Conservation (phyloP, 2,797 vertebrate genomes). For the Chelidonichthys spinosus region DNA sequence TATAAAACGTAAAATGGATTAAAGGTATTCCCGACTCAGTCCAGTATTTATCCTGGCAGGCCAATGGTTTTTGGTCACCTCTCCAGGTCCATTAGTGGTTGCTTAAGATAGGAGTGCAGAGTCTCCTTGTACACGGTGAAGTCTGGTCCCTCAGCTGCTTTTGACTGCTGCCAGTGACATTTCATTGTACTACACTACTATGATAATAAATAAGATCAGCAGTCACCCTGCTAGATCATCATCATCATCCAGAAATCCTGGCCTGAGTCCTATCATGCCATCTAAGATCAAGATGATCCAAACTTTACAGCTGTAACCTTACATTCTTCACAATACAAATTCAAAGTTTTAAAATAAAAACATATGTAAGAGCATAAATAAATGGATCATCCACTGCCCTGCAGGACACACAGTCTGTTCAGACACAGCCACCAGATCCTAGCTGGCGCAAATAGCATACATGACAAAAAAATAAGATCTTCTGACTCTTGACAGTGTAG, state of each 20-base stretch:
- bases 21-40: conserved; percentile 15
- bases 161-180: background rate
- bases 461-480: conserved; percentile 20
- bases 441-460: conserved; percentile 43
- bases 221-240: conserved; percentile 19
- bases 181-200: background rate
- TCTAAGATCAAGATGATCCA: conserved; percentile 14
- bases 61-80: conserved; percentile 9
- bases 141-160: background rate
- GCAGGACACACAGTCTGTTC: conserved; percentile 56
- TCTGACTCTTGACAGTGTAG: conserved; percentile 20
- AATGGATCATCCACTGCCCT: conserved; percentile 55
- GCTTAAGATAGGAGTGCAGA: background rate
- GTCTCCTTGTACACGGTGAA: background rate
- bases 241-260: conserved; percentile 8
- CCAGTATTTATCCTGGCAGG: background rate
- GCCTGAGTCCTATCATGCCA: background rate
- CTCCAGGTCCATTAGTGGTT: conserved; percentile 1
- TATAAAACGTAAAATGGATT: conserved; percentile 5
- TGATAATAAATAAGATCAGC: conserved; percentile 51
- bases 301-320: conserved; percentile 15
- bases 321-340: conserved; percentile 30
- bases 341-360: conserved; percentile 36
- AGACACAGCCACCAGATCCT: conserved; percentile 47
- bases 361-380: conserved; percentile 65